A percentile compares a stretch with the other conserved stretches of the same genome.
Evolutionary conservation across 2,888 invertebrate genomes (phyloP).

Genomic region (Trachelus troglodyta): DNA sequence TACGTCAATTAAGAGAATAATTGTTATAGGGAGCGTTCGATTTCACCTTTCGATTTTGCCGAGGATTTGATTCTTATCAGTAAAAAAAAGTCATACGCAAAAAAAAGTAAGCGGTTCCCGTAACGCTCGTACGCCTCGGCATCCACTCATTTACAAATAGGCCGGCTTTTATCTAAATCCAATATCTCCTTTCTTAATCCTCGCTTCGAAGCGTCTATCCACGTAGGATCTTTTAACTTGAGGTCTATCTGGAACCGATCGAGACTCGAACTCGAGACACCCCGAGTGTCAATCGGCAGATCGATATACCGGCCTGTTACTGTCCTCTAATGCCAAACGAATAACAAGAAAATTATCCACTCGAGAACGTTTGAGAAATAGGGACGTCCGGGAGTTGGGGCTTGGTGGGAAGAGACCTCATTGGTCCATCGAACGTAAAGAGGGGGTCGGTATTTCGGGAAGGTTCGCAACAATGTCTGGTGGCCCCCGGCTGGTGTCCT

Average conservation of each 20-base stretch:
- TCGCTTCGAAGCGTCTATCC: conserved; percentile 24
- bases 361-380: conserved; percentile 50
- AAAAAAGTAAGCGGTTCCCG: neutral
- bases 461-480: conserved; percentile 53
- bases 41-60: too few relatives aligned
- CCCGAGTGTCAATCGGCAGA: conserved; percentile 38
- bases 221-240: conserved; percentile 22
- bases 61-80: too few relatives aligned
- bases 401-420: conserved; percentile 16
- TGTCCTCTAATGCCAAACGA: conserved; percentile 54
- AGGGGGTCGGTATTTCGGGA: conserved; percentile 42
- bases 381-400: conserved; percentile 18
- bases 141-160: conserved; percentile 17
- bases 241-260: conserved; percentile 34
- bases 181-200: conserved; percentile 57
- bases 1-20: too few relatives aligned
- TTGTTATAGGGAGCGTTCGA: too few relatives aligned
- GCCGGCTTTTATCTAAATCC: conserved; percentile 55
- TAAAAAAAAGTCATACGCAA: neutral
- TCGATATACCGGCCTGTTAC: conserved; percentile 14
- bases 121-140: neutral
- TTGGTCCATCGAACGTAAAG: conserved; percentile 9
- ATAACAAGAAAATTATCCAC: conserved; percentile 66
- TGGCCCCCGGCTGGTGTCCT: conserved; percentile 40
- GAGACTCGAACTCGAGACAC: conserved; percentile 30